Base-by-base conservation (phyloP, 2,113 vertebrate genomes). In the Zosterops lateralis region DNA sequence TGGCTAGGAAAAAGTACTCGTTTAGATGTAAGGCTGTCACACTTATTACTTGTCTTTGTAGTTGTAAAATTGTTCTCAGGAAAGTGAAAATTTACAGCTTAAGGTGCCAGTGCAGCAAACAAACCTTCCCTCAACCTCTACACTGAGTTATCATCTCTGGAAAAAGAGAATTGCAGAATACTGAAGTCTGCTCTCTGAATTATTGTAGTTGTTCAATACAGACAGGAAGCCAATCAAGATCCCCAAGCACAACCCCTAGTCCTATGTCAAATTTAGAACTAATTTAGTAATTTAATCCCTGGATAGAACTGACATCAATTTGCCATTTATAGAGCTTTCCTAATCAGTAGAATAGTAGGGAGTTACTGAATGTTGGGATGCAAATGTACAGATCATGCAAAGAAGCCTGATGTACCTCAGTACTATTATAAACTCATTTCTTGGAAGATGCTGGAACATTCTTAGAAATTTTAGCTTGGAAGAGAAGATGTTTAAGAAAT, bases 281-380 rank as follows among this genome's bases (percentile, higher is more conserved):
- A 74, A 81, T 83, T 88, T 90, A 80, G 56, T 92, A 64, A 88
- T 77, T 76, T 73, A 92, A 81, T 94, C 80, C 61, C 86, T 93
- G 65, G 73, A 29, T 58, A 76, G 75, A 84, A 61, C 66, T 93
- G 87, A 68, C 45, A 71, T 82, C 48, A 61, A 87, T 89, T 76
- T 84, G 45, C 53, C 57, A 22, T 89, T 92, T 86, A 87, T 92
- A 93, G 80, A 91, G 57, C 62, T 85, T 92, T 62, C 32, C 60
- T 92, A 45, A 75, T 80, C 57, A 92, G 38, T 86, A 22, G 38
- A 62, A 24, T 56, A 84, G 65, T 47, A 67, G 44, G 17, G 61
- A 92, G 44, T 36, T 90, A 32, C n/a, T 75, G 45, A 61, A 84
- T 1, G 0, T 31, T 86, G 57, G 28, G 62, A 58, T 90, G 66